Conservation (phyloP, 1,140 invertebrate genomes). For the Anastrepha obliqua region DNA sequence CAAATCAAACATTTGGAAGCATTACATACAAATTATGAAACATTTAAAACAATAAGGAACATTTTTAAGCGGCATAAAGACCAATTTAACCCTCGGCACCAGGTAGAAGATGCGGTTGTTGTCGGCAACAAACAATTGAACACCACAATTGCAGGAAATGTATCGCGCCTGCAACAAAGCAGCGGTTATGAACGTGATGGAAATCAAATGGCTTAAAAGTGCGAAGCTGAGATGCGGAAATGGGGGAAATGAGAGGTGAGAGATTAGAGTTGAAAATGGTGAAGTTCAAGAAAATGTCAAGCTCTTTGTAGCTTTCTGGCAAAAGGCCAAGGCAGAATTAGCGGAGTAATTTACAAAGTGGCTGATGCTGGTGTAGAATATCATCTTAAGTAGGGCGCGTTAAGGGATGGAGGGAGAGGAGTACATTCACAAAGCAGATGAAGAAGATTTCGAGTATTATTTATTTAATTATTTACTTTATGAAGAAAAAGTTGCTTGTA, state of each 20-base stretch:
- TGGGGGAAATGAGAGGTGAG: neutral
- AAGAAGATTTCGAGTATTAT: too few species aligned
- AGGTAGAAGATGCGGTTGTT: neutral
- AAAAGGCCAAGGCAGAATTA: too few species aligned
- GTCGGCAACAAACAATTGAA: neutral
- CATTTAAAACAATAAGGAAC: constrained; percentile 40
- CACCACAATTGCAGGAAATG: neutral
- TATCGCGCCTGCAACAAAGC: neutral
- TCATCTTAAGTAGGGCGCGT: too few species aligned
- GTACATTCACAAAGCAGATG: too few species aligned
- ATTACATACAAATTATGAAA: neutral
- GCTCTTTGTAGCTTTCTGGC: too few species aligned
- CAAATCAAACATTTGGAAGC: neutral
- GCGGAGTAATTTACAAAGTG: too few species aligned
- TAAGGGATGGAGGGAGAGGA: too few species aligned
- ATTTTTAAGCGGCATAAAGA: neutral
- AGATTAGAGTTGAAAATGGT: too few species aligned
- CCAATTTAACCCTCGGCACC: neutral
- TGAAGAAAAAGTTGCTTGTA: too few species aligned
- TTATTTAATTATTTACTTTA: too few species aligned
- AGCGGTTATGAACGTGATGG: neutral
- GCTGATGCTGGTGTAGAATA: too few species aligned
- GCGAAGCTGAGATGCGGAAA: neutral
- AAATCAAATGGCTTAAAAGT: neutral
- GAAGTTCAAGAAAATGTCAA: too few species aligned